Evolutionary conservation across 2,113 vertebrate genomes (phyloP).

Genomic region (Python bivittatus): DNA sequence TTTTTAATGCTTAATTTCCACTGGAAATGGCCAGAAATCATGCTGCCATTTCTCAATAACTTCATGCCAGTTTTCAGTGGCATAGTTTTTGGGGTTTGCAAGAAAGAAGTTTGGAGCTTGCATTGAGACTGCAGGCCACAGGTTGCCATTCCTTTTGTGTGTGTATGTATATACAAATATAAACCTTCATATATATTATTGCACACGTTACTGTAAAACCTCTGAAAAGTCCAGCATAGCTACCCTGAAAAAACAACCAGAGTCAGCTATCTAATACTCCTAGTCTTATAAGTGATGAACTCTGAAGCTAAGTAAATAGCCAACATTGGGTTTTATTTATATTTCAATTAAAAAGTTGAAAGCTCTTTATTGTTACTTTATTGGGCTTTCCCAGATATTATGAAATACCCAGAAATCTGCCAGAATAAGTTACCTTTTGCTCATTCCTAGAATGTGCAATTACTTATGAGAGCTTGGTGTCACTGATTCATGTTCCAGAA

Average conservation of each 20-base stretch:
- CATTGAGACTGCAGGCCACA: neutral
- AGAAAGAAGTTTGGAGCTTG: neutral
- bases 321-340: neutral
- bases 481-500: neutral
- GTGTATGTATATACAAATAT: neutral
- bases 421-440: neutral
- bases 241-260: neutral
- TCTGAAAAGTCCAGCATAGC: neutral
- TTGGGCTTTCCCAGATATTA: neutral
- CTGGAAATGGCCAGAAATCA: neutral
- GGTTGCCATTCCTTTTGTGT: neutral
- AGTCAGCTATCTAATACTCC: neutral
- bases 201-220: neutral
- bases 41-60: neutral
- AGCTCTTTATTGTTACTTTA: neutral
- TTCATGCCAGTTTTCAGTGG: neutral
- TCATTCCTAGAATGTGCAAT: neutral
- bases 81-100: neutral
- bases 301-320: neutral
- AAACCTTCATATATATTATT: neutral
- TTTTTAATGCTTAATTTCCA: neutral
- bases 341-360: neutral
- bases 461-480: constrained; percentile 11
- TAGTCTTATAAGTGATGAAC: neutral
- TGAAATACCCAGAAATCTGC: neutral